Evolutionary conservation across 2,113 vertebrate genomes (phyloP).

Genomic region (Rhabdornis inornatus): DNA sequence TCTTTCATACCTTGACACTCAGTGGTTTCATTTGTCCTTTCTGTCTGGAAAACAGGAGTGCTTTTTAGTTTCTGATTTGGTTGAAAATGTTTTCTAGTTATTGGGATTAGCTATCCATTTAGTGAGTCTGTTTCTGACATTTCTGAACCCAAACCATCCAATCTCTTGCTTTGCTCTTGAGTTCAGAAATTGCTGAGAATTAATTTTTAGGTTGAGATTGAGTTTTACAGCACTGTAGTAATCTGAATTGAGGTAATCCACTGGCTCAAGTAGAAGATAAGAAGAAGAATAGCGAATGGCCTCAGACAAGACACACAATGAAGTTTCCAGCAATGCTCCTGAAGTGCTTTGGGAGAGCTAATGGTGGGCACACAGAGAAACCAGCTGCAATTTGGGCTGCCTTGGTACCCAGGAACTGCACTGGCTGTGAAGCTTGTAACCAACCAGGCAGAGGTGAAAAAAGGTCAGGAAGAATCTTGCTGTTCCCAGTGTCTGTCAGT

Average conservation of each 20-base stretch:
- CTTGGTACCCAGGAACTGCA: not conserved
- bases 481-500: conserved; percentile 59
- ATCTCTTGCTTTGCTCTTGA: not conserved
- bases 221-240: not conserved
- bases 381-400: not conserved
- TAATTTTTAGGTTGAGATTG: not conserved
- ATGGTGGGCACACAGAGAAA: not conserved
- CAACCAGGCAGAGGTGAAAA: conserved; percentile 35
- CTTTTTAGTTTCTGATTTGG: not conserved
- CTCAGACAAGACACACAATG: not conserved
- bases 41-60: not conserved
- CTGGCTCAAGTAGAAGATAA: not conserved
- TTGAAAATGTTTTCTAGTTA: not conserved
- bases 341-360: not conserved
- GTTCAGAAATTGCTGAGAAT: not conserved
- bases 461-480: conserved; percentile 26
- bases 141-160: not conserved
- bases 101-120: not conserved
- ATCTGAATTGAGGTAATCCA: not conserved
- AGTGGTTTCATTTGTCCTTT: not conserved
- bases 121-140: not conserved
- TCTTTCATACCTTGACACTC: not conserved
- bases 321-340: not conserved
- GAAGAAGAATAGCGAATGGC: not conserved
- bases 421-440: not conserved